Evolutionary conservation across 2,888 invertebrate genomes (phyloP), one percentile per base, ranked within the genome.

Genomic region (Leptopilina syphax): DNA sequence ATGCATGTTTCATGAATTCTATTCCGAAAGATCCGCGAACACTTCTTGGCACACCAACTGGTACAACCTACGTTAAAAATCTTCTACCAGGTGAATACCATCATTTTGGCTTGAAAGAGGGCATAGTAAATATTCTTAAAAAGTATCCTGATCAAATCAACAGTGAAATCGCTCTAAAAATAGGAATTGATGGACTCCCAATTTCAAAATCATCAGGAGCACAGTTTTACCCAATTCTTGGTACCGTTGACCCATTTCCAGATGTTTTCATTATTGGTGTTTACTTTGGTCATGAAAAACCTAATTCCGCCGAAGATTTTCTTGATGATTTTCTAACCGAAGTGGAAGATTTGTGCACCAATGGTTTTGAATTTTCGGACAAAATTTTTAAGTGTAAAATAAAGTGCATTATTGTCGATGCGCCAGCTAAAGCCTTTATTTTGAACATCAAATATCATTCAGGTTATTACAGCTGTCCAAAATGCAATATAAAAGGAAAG

Each of bases 211-310:
- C 34, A 50, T 76, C 77, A 9, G 41, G 73, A 41, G 76, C 24
- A 18, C 27, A 81, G 8, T 80, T 83, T 44, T 84, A 83, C 81
- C 83, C 82, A n/a, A 82, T 83, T 27, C 65, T 82, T n/a, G 81
- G 60, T 12, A 80, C 44, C 18, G 77, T 81, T 27, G 66, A 79
- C 18, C 77, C 65, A 3, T 65, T 73, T 67, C 67, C 68, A 9
- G n/a, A 65, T 18, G 57, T 82, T 12, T 82, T 82, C n/a, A 6
- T 70, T 63, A 47, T 81, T 41, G 81, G 81, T 1, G 77, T 77
- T 76, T 76, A 65, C 60, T 78, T 54, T 50, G 77, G 81, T 0
- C 7, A 10, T n/a, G 50, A 24, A 4, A 81, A 79, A 77, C 81
- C 81, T 44, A 2, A 18, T 41, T 24, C 73, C 44, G 65, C 41